Evolutionary conservation across 23 tunicate genomes (phyloP), one percentile per base, ranked within the genome.

Genomic region (Corella eumyota): DNA sequence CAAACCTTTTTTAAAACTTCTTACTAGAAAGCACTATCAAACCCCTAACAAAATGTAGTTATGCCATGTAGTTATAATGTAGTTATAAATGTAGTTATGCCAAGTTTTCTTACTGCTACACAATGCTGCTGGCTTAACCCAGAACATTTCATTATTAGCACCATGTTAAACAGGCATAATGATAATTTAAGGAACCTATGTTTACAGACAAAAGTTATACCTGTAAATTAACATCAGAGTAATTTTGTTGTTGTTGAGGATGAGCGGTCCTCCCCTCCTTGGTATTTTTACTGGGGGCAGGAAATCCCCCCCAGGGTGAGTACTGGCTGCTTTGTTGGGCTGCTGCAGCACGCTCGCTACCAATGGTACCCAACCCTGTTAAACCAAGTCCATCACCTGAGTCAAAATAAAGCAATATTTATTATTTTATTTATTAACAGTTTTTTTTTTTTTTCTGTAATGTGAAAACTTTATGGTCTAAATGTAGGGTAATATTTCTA

Each of bases 321-420:
- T 74, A 53, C 23, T 24, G 36, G 48, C 15, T 40, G 45, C 3
- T 60, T 60, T 60, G 65, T 34, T 64, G 71, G 30, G 92, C 92
- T 1, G 90, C 90, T 31, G 77, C 69, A 1, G 92, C 92, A 25
- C 92, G 32, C 50, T 82, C 92, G 28, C 81, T 73, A 1, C 92
- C 92, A 23, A 82, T 82, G 32, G 75, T 68, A 6, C 81, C 92
- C 19, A 74, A 71, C 30, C 71, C 71, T 0, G 81, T 54, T 63
- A 82, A 56, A 0, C 92, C 79, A 23, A 81, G 44, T 21, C 74
- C 77, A 53, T 65, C 69, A 29, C 58, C 81, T 65, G 56, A 5
- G 23, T 59, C 30, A 22, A 30, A 53, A 21, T 5, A 50, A 22
- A 19, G 2, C 45, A 34, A 32, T 33, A 20, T 15, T 15, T 13